Conservation (phyloP, 1,140 invertebrate species). For the Drosophila subobscura region DNA sequence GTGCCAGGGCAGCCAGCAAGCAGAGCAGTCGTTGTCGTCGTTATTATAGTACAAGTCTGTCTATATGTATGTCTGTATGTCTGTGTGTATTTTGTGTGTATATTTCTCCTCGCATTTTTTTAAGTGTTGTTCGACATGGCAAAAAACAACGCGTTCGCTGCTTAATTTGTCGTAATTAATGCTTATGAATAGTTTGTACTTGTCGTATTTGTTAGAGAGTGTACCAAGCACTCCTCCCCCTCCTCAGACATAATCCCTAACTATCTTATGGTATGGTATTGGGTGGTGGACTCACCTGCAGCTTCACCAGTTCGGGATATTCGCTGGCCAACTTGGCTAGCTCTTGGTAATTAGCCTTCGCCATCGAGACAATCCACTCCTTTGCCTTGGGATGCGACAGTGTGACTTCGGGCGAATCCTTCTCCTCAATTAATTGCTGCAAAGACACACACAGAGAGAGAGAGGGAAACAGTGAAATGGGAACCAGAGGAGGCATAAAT, state of each 20-base stretch:
- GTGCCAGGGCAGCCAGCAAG: neutral
- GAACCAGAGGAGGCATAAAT: conserved; percentile 64
- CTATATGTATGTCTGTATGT: too few relatives aligned
- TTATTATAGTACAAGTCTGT: too few relatives aligned
- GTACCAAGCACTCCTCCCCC: too few relatives aligned
- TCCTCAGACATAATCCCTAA: neutral
- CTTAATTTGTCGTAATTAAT: conserved; percentile 83
- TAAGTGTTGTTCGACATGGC: conserved; percentile 80
- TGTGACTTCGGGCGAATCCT: conserved; percentile 72
- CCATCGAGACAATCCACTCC: conserved; percentile 93
- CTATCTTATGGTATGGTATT: conserved; percentile 1
- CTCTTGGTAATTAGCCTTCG: conserved; percentile 92
- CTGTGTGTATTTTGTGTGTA: conserved; percentile 3
- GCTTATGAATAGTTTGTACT: conserved; percentile 81
- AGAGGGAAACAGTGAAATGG: neutral
- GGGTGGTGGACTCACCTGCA: conserved; percentile 88
- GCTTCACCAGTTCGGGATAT: conserved; percentile 90
- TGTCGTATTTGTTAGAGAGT: conserved; percentile 72
- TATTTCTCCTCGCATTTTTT: conserved; percentile 78
- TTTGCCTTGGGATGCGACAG: conserved; percentile 87
- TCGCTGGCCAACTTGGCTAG: conserved; percentile 92
- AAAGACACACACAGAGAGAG: conserved; percentile 37
- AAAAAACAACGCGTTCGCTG: conserved; percentile 75
- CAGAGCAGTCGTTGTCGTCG: too few relatives aligned
- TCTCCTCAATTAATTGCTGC: conserved; percentile 77